A percentile compares a stretch with the other conserved stretches of the same genome.
Evolutionary conservation across 1,140 invertebrate genomes (phyloP).

Genomic region (Piezodorus guildinii): DNA sequence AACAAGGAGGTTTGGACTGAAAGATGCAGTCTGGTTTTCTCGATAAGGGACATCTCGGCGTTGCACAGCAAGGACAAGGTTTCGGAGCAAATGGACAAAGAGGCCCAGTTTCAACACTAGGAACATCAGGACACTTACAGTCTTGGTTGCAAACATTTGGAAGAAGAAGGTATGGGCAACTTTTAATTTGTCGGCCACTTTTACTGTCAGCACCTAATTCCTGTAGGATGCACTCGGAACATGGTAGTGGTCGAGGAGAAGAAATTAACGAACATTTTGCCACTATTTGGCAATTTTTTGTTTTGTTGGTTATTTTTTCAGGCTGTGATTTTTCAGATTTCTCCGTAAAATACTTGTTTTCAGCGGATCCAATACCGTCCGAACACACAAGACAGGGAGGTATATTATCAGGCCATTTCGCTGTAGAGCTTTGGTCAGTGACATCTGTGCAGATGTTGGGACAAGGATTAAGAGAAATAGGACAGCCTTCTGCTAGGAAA

Average conservation of each 20-base stretch:
- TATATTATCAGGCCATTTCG: background rate
- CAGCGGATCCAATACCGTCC: background rate
- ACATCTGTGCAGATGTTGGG: background rate
- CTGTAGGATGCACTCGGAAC: background rate
- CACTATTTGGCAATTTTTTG: background rate
- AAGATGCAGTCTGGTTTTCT: background rate
- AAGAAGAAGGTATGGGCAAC: background rate
- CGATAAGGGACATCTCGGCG: background rate
- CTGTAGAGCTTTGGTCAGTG: background rate
- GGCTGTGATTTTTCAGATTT: background rate
- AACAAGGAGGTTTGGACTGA: background rate
- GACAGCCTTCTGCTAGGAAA: background rate
- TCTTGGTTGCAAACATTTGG: background rate
- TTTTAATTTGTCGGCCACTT: background rate
- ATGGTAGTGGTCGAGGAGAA: background rate
- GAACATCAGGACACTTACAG: background rate
- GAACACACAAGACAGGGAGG: background rate
- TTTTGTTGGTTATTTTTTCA: background rate
- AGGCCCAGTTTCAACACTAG: background rate
- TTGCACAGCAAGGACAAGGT: slow-evolving; percentile 2
- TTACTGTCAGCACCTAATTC: background rate
- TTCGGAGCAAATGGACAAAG: background rate
- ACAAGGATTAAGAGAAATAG: background rate
- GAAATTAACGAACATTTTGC: background rate
- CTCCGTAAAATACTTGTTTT: too few relatives aligned